These are phyloP conservation scores for Fringilla coelebs DNA, from an alignment of 2,797 vertebrate species.

Conservation along the genomic window DNA sequence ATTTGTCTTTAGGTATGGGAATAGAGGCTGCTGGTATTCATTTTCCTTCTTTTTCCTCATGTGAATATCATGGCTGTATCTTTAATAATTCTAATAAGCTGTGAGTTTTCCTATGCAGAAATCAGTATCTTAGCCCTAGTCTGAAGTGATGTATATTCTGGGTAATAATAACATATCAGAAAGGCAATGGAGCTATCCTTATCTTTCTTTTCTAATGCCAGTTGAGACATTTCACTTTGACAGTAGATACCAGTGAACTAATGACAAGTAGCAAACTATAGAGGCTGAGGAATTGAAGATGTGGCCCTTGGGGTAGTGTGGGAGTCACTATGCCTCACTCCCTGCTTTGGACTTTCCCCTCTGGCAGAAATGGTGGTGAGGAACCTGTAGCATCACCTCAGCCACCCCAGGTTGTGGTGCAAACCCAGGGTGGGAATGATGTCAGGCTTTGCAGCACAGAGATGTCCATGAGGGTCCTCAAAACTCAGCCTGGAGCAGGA, in stretches of 20 bases:
- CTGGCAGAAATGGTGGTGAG: not conserved
- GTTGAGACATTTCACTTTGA: not conserved
- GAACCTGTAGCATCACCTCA: not conserved
- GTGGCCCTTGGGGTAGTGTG: rapidly evolving
- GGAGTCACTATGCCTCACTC: not conserved
- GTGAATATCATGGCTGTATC: not conserved
- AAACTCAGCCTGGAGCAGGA: not conserved
- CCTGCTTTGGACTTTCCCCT: not conserved
- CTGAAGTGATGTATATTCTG: not conserved
- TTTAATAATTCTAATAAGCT: not conserved
- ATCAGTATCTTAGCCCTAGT: not conserved
- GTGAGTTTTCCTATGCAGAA: not conserved
- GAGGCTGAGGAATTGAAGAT: not conserved
- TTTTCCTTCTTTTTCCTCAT: not conserved
- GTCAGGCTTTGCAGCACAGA: not conserved
- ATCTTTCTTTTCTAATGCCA: not conserved
- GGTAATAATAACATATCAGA: not conserved
- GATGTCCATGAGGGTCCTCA: not conserved
- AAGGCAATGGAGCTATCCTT: not conserved
- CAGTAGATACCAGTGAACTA: not conserved
- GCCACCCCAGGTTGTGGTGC: rapidly evolving
- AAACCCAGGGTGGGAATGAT: not conserved
- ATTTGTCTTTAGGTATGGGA: not conserved
- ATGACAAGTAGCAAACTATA: not conserved
- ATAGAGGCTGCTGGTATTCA: not conserved